A percentile compares a stretch with the other conserved stretches of the same genome.
These are phyloP conservation scores for Magallana angulata DNA, from an alignment of 1,140 invertebrate species.

Conservation along the genomic window DNA sequence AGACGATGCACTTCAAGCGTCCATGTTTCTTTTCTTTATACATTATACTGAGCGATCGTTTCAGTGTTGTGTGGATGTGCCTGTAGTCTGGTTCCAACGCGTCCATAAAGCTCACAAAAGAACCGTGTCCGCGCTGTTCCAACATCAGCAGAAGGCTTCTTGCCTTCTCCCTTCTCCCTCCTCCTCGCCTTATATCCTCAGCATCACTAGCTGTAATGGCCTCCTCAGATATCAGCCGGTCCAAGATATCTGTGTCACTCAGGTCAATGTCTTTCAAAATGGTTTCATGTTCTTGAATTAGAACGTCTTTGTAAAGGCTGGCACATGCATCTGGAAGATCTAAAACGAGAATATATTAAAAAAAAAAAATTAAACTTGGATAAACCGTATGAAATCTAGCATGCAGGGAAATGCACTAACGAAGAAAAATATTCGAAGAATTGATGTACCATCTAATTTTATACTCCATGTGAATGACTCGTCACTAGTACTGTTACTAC, in stretches of 20 bases:
- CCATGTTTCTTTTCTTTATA: slow-evolving; percentile 21
- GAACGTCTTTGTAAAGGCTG: slow-evolving; percentile 10
- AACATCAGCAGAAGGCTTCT: slow-evolving; percentile 14
- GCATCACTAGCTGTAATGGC: background rate
- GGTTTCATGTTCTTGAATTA: background rate
- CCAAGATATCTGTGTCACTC: background rate
- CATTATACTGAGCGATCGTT: background rate
- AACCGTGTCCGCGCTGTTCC: background rate
- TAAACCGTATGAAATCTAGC: no score
- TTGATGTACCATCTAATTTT: background rate
- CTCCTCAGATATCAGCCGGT: background rate
- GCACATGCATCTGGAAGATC: slow-evolving; percentile 17
- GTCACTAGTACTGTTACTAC: background rate
- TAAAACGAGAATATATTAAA: background rate
- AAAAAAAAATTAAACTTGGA: no score
- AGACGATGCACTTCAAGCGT: background rate
- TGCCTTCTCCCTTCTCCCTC: background rate
- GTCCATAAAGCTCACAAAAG: background rate
- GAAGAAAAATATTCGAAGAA: no score
- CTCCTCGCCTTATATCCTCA: background rate
- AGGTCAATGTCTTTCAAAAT: slow-evolving; percentile 7
- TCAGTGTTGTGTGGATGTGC: background rate
- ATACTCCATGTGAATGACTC: background rate
- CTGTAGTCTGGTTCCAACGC: background rate
- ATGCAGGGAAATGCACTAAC: no score